Conservation (phyloP, 2,113 vertebrate species). For the Nothoprocta pentlandii region DNA sequence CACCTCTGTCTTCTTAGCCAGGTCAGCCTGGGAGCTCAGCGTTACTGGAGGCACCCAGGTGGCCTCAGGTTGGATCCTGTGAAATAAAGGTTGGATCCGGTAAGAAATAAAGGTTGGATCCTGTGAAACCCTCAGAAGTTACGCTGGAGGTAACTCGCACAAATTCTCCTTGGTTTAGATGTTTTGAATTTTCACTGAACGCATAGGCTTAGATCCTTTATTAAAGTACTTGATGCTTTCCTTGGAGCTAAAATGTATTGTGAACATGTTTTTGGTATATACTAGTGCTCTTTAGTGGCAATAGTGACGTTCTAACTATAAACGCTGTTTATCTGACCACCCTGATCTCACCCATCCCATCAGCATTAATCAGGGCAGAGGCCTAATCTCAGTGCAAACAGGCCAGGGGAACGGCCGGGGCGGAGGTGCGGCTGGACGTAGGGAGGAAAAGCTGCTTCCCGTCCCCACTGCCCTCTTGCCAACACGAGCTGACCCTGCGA, state of each 20-base stretch:
- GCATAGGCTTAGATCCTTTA: not conserved
- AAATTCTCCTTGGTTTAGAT: not conserved
- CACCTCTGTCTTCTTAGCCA: not conserved
- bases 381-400: constrained; percentile 49
- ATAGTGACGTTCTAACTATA: constrained; percentile 34
- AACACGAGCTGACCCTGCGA: not conserved
- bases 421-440: constrained; percentile 18
- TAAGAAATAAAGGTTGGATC: not conserved
- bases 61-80: not conserved
- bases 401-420: constrained; percentile 29
- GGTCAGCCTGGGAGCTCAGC: not conserved
- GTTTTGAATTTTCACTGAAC: constrained; percentile 2
- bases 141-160: not conserved
- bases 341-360: constrained; percentile 51
- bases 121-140: not conserved
- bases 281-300: constrained; percentile 26
- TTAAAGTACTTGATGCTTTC: constrained; percentile 33
- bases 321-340: constrained; percentile 30
- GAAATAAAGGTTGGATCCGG: not conserved
- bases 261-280: not conserved
- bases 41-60: not conserved
- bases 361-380: constrained; percentile 52
- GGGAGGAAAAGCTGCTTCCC: constrained; percentile 51
- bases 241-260: not conserved
- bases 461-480: not conserved